Percentiles rank a stretch among this genome's conserved stretches.
Conservation (phyloP, 2,113 vertebrate species). For the Empidonax alnorum region DNA sequence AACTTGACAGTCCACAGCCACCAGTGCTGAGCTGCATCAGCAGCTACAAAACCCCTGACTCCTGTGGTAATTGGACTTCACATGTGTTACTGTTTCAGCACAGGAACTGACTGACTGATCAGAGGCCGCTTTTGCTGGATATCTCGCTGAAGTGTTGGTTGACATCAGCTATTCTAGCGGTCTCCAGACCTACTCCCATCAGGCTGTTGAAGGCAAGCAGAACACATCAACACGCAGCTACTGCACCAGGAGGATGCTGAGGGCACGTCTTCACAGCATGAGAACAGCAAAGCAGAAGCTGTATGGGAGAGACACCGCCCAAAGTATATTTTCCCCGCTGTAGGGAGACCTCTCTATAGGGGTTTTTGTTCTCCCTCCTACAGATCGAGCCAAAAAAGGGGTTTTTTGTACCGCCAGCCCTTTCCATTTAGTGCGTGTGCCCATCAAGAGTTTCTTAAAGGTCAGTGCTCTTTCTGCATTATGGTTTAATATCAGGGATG, state of each 20-base stretch:
- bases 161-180: fast-evolving
- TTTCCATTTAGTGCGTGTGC: background rate
- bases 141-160: background rate
- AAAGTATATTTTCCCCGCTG: fast-evolving
- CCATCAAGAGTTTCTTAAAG: background rate
- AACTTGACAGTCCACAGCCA: background rate
- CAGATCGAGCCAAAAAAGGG: background rate
- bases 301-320: fast-evolving
- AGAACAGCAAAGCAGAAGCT: background rate
- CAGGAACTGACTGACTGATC: background rate
- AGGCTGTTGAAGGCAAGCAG: background rate
- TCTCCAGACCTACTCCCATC: background rate
- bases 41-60: background rate
- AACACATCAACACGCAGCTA: background rate
- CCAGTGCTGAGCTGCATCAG: background rate
- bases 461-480: background rate
- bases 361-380: background rate
- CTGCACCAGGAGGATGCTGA: background rate
- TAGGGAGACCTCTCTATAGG: fast-evolving
- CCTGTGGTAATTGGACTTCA: background rate
- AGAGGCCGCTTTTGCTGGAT: background rate
- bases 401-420: background rate
- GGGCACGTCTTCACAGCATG: fast-evolving
- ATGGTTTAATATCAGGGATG: background rate
- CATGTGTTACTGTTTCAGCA: background rate